Evolutionary conservation across 2,113 vertebrate genomes (phyloP), one percentile per base, ranked within the genome.

Genomic region (Solea solea): DNA sequence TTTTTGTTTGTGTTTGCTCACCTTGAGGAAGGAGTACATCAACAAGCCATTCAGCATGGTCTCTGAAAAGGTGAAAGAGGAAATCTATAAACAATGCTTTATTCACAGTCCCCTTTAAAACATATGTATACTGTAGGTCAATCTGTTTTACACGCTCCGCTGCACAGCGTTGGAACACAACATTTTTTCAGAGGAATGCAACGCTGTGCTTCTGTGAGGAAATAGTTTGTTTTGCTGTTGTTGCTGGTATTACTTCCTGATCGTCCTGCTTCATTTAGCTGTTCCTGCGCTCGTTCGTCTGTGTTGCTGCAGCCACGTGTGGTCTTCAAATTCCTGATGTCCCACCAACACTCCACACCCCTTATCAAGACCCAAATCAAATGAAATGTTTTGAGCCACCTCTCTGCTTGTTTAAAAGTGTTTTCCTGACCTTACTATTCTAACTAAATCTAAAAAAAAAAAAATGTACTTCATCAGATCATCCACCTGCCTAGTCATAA

Each of bases 11-110:
- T 73, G 44, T 85, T 69, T 64, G 74, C 95, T 93, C 95, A 99
- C 98, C 98, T 97, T 99, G 98, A 27, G 98, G 98, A 50, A 99
- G 92, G 71, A 99, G 96, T 67, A 99, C 98, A 89, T 99, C 97
- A 89, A 99, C 95, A 84, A 99, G 90, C 97, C 97, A 99, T 91
- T 98, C 96, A 71, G 96, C 94, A 64, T 99, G 97, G 83, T 99
- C 97, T 89, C 98, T 99, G 81, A 15, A 89, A 91, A 87, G 48
- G 65, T 74, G 49, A 82, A 68, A 72, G 65, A 69, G 72, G 64
- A 54, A 74, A 85, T 41, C 13, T 51, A 48, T 49, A 41, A 82
- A 77, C 21, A 63, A 52, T 12, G 21, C 8, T 25, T 67, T 10
- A 72, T 65, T 52, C 44, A 69, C 9, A 1, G 21, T 44, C 39